phyloP scores from a whole-genome alignment of 2,113 vertebrate genomes.

The Monarcha castaneiventris region DNA sequence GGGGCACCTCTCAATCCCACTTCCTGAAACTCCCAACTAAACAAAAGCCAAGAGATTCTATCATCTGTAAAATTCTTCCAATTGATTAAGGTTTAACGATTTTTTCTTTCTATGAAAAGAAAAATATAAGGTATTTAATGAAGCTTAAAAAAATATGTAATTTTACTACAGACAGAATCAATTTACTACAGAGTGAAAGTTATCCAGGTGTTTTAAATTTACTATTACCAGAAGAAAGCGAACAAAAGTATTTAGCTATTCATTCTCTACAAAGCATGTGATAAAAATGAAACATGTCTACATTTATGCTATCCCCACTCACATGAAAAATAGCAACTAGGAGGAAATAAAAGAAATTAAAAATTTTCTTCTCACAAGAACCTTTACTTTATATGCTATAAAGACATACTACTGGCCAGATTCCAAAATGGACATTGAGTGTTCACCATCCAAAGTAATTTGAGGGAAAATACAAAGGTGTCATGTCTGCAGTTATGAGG shows the following conservation, averaged over 20 bases:
- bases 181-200: not conserved
- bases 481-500: not conserved
- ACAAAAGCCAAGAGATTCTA: not conserved
- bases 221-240: not conserved
- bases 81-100: not conserved
- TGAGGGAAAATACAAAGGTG: not conserved
- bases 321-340: not conserved
- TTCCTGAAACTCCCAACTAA: not conserved
- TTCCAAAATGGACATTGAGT: not conserved
- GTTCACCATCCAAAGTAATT: not conserved
- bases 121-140: not conserved
- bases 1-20: not conserved
- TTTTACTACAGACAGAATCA: not conserved
- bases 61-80: not conserved
- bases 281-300: not conserved
- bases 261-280: not conserved
- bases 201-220: not conserved
- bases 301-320: not conserved
- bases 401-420: not conserved
- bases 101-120: not conserved
- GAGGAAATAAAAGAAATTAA: not conserved
- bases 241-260: not conserved
- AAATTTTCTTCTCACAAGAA: not conserved
- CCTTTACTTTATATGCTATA: not conserved
- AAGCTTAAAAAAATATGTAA: not conserved